phyloP scores from a whole-genome alignment of 2,797 vertebrate genomes.

The Mycteria americana region DNA sequence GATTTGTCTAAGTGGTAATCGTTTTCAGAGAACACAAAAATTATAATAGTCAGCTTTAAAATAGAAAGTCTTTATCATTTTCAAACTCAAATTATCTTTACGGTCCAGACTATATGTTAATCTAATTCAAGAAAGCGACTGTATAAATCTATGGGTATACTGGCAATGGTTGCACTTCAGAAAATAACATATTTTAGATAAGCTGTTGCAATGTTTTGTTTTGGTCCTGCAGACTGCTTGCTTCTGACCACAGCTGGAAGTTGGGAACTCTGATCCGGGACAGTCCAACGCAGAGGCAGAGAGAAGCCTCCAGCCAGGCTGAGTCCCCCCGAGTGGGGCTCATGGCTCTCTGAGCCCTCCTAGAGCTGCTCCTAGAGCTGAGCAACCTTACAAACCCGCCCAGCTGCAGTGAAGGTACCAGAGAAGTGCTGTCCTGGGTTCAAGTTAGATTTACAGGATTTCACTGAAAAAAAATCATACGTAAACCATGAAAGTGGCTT shows the following conservation, averaged over 20 bases:
- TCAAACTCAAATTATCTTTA: not conserved
- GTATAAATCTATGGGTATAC: not conserved
- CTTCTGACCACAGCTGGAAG: not conserved
- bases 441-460: not conserved
- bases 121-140: not conserved
- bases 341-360: not conserved
- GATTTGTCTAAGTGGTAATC: not conserved
- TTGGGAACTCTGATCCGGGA: not conserved
- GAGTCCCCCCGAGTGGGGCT: not conserved
- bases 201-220: not conserved
- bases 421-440: not conserved
- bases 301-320: not conserved
- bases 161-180: not conserved
- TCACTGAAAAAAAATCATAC: not conserved
- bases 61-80: not conserved
- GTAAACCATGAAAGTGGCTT: not conserved
- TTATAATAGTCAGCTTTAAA: not conserved
- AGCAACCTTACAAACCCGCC: accelerated
- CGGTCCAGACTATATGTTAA: not conserved
- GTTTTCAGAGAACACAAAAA: not conserved
- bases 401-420: not conserved
- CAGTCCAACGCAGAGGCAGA: accelerated
- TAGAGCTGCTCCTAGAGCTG: not conserved
- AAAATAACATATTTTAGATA: not conserved
- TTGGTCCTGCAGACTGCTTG: not conserved